Conservation (phyloP, 2,888 invertebrate species). For the Blastobasis adustella region DNA sequence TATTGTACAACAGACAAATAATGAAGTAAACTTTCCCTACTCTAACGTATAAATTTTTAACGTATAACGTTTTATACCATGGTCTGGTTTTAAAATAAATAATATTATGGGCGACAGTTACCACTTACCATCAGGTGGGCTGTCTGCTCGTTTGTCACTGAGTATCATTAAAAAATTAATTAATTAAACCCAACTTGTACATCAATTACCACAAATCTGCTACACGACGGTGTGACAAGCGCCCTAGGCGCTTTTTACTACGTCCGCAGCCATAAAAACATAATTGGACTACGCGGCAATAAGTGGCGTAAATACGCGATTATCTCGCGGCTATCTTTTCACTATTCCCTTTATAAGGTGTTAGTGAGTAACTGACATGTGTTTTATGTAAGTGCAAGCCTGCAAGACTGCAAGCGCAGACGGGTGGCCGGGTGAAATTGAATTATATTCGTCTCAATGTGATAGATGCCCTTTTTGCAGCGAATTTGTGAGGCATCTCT, state of each 20-base stretch:
- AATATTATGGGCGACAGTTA: too few species aligned
- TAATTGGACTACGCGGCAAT: conserved; percentile 36
- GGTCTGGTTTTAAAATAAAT: too few species aligned
- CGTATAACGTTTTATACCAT: too few species aligned
- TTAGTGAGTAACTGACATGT: conserved; percentile 14
- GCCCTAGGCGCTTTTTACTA: conserved; percentile 19
- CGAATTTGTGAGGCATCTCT: conserved; percentile 2
- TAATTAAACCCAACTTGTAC: too few species aligned
- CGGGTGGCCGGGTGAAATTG: conserved; percentile 5
- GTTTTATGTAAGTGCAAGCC: conserved; percentile 7
- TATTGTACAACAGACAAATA: too few species aligned
- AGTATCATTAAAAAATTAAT: too few species aligned
- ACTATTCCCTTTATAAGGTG: conserved; percentile 26
- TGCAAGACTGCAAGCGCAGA: neutral
- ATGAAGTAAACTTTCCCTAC: too few species aligned
- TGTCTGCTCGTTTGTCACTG: too few species aligned
- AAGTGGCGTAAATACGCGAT: conserved; percentile 37
- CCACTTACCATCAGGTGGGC: too few species aligned
- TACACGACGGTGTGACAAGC: conserved; percentile 2
- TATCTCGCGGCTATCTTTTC: conserved; percentile 31
- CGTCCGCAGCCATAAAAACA: conserved; percentile 29
- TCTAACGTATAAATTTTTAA: too few species aligned
- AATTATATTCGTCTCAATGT: conserved; percentile 1
- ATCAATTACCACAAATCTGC: too few species aligned
- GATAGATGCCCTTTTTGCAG: conserved; percentile 5